Conservation (phyloP, 2,888 invertebrate species). For the Amiota communis region DNA sequence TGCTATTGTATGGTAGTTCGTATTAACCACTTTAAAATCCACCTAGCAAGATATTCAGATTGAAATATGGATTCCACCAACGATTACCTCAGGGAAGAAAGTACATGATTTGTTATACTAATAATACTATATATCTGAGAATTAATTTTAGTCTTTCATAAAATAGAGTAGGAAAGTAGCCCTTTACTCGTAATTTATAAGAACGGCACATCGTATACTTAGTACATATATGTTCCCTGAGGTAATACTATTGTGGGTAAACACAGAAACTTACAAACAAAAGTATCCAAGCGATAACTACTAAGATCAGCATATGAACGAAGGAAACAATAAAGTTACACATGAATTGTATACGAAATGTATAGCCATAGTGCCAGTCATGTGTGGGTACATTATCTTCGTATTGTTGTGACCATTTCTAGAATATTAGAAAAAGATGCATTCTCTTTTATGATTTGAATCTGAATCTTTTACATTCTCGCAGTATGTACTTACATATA, state of each 20-base stretch:
- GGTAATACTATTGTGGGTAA: too few species aligned
- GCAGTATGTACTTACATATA: too few species aligned
- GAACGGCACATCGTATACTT: too few species aligned
- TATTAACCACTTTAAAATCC: background rate
- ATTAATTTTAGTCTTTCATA: too few species aligned
- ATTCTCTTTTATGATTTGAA: too few species aligned
- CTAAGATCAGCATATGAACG: constrained; percentile 52
- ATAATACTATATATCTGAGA: too few species aligned
- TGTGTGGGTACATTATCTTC: constrained; percentile 57
- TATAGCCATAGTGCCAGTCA: constrained; percentile 62
- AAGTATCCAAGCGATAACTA: constrained; percentile 42
- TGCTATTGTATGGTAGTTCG: background rate
- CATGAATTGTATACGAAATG: constrained; percentile 49
- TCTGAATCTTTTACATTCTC: constrained; percentile 39
- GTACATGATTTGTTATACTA: too few species aligned
- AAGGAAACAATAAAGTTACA: constrained; percentile 52
- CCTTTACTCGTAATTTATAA: too few species aligned
- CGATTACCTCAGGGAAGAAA: background rate
- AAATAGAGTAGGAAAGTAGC: too few species aligned
- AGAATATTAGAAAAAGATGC: background rate
- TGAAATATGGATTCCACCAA: background rate
- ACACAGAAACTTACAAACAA: constrained; percentile 46
- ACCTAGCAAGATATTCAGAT: background rate
- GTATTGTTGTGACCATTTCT: constrained; percentile 57
- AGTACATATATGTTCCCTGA: too few species aligned